These are phyloP conservation scores for Cyclura pinguis DNA, from an alignment of 2,797 vertebrate species.

Conservation along the genomic window DNA sequence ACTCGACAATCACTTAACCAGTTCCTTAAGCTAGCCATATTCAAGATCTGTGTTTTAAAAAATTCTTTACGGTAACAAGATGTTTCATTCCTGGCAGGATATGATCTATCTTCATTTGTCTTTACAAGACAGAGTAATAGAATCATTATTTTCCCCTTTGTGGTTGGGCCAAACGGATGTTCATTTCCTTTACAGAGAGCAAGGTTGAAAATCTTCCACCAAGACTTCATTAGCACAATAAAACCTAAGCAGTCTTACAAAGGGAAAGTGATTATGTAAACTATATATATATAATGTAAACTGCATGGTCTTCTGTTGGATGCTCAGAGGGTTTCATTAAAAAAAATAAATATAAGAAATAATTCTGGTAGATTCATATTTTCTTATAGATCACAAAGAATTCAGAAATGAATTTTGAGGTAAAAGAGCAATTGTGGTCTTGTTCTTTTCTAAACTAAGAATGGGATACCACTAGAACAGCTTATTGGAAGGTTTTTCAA, in stretches of 20 bases:
- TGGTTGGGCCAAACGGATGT: slow-evolving; percentile 25
- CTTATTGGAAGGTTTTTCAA: slow-evolving; percentile 14
- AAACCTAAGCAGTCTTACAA: slow-evolving; percentile 18
- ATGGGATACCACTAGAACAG: slow-evolving; percentile 39
- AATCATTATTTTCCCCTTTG: slow-evolving; percentile 19
- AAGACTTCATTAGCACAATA: slow-evolving; percentile 38
- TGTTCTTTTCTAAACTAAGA: slow-evolving; percentile 48
- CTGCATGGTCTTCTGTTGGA: slow-evolving; percentile 20
- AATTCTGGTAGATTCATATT: slow-evolving; percentile 32
- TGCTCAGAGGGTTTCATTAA: background rate
- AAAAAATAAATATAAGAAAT: background rate
- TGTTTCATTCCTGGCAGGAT: slow-evolving; percentile 3
- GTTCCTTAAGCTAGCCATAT: slow-evolving; percentile 19
- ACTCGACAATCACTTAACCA: background rate
- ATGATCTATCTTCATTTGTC: slow-evolving; percentile 21
- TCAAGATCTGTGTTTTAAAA: background rate
- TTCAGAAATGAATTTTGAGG: slow-evolving; percentile 32
- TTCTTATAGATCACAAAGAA: slow-evolving; percentile 27
- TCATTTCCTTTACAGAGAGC: slow-evolving; percentile 14
- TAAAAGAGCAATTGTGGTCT: slow-evolving; percentile 30
- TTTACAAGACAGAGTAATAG: background rate
- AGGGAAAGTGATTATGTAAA: slow-evolving; percentile 34
- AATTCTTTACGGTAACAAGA: slow-evolving; percentile 25
- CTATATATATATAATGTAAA: no score
- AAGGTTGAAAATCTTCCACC: slow-evolving; percentile 43